phyloP scores from a whole-genome alignment of 2,888 invertebrate genomes.

The Ecliptopera silaceata region DNA sequence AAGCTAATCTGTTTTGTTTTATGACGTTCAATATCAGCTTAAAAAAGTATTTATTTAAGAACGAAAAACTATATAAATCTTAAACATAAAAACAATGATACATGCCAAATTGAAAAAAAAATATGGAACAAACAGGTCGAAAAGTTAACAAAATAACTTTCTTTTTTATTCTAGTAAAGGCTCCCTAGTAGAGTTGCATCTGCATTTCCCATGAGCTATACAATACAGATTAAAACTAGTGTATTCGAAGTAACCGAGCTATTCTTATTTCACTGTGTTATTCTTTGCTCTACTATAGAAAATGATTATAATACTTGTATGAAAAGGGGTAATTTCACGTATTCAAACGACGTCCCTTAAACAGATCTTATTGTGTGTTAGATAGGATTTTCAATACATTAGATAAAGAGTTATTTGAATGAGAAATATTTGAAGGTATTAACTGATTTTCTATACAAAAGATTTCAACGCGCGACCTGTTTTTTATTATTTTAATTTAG shows the following conservation, averaged over 20 bases:
- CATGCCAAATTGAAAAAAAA: no score
- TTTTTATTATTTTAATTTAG: neutral
- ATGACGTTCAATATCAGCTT: no score
- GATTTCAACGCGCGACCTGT: constrained; percentile 27
- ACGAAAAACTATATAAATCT: no score
- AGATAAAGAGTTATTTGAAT: constrained; percentile 17
- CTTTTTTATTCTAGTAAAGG: no score
- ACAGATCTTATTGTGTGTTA: constrained; percentile 27
- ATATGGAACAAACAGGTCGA: no score
- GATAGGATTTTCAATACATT: constrained; percentile 47
- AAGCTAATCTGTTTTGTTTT: no score
- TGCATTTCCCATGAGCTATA: no score
- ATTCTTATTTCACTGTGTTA: neutral
- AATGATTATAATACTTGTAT: constrained; percentile 18
- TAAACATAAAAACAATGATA: no score
- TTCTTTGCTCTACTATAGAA: constrained; percentile 9
- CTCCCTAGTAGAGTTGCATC: no score
- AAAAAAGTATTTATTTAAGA: no score
- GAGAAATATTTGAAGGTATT: constrained; percentile 24
- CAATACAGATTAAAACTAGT: neutral
- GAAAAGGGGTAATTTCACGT: constrained; percentile 34
- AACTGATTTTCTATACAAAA: constrained; percentile 32
- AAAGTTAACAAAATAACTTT: no score
- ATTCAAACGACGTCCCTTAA: constrained; percentile 28
- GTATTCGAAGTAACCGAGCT: neutral